Evolutionary conservation across 1,140 invertebrate genomes (phyloP), one percentile per base, ranked within the genome.

Genomic region (Cydia fagiglandana): DNA sequence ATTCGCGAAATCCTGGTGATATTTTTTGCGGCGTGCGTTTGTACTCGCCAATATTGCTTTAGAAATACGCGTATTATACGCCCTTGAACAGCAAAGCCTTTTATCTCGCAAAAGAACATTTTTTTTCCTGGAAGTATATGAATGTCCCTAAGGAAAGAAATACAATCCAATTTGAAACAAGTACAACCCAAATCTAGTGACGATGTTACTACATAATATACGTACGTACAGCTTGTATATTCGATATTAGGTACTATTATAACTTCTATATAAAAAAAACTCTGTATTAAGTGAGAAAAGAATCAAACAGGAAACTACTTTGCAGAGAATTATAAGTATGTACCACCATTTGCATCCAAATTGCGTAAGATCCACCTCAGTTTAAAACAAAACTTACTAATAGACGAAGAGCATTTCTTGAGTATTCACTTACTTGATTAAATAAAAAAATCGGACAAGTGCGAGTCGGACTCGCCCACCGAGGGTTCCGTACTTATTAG

Each of bases 31-130:
- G n/a, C 20, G 20, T 61, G 20, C n/a, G 20, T 24, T 56, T 9
- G 17, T 24, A 61, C 56, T 61, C 56, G 56, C 17, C 56, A 24
- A 61, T 61, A 61, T 61, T 61, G 53, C 56, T 24, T 24, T 61
- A 17, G 50, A 53, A 13, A 47, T 15, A 53, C n/a, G n/a, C n/a
- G n/a, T n/a, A n/a, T n/a, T 2, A 20, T 17, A 61, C 56, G n/a
- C 56, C 56, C 56, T 53, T 53, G 50, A 24, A 61, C 7, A 61
- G 56, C 20, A 61, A 61, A 61, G 56, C 56, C 56, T 61, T 61
- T 61, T 61, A 61, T 61, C 56, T 61, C 15, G 56, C 56, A 24
- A 61, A 61, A 61, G 9, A 61, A 24, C 53, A 17, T 41, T 41
- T 53, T 61, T 61, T 61, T 61, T 61, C 4, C 56, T 61, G 3